Percentiles rank a stretch among this genome's conserved stretches.
phyloP scores from a whole-genome alignment of 2,888 invertebrate species.

The Magallana nippona region DNA sequence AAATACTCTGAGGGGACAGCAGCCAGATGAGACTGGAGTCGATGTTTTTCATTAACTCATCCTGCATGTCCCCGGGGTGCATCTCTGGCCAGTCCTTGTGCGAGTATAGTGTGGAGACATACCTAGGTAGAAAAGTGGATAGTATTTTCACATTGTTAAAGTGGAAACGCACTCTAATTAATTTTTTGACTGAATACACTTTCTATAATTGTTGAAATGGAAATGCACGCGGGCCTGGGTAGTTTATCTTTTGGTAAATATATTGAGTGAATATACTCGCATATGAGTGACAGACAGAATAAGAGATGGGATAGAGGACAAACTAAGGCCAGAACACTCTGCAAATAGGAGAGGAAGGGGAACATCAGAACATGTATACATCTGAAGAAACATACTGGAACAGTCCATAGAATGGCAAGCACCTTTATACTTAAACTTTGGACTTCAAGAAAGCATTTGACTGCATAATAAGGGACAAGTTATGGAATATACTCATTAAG shows the following conservation, averaged over 20 bases:
- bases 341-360: no score
- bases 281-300: neutral
- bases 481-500: neutral
- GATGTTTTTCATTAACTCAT: conserved; percentile 78
- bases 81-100: conserved; percentile 80
- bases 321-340: neutral
- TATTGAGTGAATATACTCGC: neutral
- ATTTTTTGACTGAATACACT: no score
- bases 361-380: no score
- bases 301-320: no score
- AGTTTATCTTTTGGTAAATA: no score
- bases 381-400: no score
- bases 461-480: neutral
- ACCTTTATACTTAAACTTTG: no score
- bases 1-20: conserved; percentile 73
- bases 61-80: conserved; percentile 76
- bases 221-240: no score
- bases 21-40: conserved; percentile 78
- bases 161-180: neutral
- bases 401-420: no score
- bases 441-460: no score
- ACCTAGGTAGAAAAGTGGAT: conserved; percentile 72
- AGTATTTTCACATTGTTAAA: no score
- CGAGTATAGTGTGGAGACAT: conserved; percentile 80
- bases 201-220: no score